Percentiles rank a stretch among this genome's conserved stretches.
These are phyloP conservation scores for Pycnonotus jocosus DNA, from an alignment of 2,113 vertebrate species.

Conservation along the genomic window DNA sequence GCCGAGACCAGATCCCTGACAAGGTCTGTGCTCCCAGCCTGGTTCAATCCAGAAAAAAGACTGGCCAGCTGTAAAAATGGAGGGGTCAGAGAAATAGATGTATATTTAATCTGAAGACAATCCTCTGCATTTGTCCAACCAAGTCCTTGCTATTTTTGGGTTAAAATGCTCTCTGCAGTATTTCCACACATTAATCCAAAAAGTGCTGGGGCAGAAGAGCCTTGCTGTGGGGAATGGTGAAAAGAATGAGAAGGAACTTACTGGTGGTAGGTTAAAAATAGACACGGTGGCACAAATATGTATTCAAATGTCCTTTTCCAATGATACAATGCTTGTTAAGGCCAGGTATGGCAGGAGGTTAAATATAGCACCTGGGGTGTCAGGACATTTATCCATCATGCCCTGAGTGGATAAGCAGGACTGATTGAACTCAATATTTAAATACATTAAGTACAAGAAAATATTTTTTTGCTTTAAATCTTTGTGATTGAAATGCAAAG, in stretches of 20 bases:
- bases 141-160: background rate
- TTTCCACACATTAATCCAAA: background rate
- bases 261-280: background rate
- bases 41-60: background rate
- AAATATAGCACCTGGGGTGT: background rate
- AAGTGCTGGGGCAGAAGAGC: background rate
- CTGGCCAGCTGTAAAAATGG: background rate
- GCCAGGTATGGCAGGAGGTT: background rate
- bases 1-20: background rate
- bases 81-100: background rate
- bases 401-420: background rate
- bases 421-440: background rate
- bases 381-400: background rate
- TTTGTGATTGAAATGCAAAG: background rate
- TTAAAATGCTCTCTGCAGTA: background rate
- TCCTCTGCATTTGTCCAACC: background rate
- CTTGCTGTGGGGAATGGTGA: background rate
- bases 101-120: background rate
- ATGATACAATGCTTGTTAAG: background rate
- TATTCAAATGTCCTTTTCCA: background rate
- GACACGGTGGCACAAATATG: background rate
- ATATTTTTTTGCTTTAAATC: background rate
- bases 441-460: background rate
- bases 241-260: background rate
- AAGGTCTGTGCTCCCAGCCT: background rate